Evolutionary conservation across 2,888 invertebrate genomes (phyloP).

Genomic region (Erebia ligea): DNA sequence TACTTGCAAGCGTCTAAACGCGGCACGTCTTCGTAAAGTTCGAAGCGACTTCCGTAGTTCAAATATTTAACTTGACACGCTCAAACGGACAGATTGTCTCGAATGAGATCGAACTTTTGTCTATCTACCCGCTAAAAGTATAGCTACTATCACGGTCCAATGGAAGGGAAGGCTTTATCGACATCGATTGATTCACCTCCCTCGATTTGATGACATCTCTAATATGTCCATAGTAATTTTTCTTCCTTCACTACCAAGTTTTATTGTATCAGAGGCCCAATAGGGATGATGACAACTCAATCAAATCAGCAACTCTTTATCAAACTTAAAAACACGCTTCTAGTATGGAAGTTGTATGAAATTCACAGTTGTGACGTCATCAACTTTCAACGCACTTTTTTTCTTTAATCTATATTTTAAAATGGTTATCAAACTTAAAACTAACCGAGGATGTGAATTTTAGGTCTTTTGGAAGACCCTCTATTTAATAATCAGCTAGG

Average conservation of each 20-base stretch:
- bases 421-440: no score
- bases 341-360: no score
- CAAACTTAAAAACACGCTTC: no score
- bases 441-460: no score
- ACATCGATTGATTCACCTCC: conserved; percentile 11
- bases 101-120: conserved; percentile 46
- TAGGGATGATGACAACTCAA: no score
- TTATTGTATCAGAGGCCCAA: no score
- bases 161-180: conserved; percentile 11
- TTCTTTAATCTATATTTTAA: no score
- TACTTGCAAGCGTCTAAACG: conserved; percentile 36
- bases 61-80: conserved; percentile 65
- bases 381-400: no score
- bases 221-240: neutral
- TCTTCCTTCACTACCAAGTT: neutral
- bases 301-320: no score
- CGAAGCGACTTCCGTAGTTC: conserved; percentile 55
- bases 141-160: conserved; percentile 10
- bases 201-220: conserved; percentile 12
- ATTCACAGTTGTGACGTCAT: no score
- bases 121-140: conserved; percentile 25
- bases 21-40: conserved; percentile 48
- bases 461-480: no score
- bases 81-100: conserved; percentile 56
- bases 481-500: no score